These are phyloP conservation scores for Empis stercorea DNA, from an alignment of 2,888 invertebrate genomes.

Conservation along the genomic window DNA sequence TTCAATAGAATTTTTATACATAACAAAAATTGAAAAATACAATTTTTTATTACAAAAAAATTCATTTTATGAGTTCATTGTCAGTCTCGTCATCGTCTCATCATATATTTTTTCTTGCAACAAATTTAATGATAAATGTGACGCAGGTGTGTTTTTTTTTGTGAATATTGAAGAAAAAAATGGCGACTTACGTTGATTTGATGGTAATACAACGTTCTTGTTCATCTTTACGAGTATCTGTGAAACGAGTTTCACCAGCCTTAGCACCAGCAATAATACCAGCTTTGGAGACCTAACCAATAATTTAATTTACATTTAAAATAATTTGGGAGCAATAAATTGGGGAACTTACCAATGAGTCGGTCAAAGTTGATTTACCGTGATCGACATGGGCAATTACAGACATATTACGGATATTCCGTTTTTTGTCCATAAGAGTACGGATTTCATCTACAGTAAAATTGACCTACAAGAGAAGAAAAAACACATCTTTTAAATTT, in stretches of 20 bases:
- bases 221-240: constrained; percentile 99
- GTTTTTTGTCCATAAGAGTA: constrained; percentile 99
- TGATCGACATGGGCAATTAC: constrained; percentile 99
- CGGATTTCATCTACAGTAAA: constrained; percentile 99
- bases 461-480: constrained; percentile 70
- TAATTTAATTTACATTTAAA: background rate
- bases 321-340: too few species aligned
- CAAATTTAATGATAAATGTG: too few species aligned
- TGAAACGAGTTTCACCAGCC: constrained; percentile 98
- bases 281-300: constrained; percentile 72
- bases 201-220: constrained; percentile 99
- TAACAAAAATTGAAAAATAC: constrained; percentile 14
- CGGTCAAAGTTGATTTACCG: constrained; percentile 98
- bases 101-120: constrained; percentile 9
- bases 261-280: constrained; percentile 99
- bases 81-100: constrained; percentile 21
- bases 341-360: constrained; percentile 86
- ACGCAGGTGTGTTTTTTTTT: too few species aligned
- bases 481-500: constrained; percentile 19
- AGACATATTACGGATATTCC: constrained; percentile 99
- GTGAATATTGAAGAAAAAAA: too few species aligned
- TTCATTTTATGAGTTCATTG: constrained; percentile 3
- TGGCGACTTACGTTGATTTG: constrained; percentile 86
- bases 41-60: background rate
- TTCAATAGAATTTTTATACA: too few species aligned